A percentile compares a stretch with the other conserved stretches of the same genome.
Evolutionary conservation across 2,888 invertebrate genomes (phyloP).

Genomic region (Geotrupes spiniger): DNA sequence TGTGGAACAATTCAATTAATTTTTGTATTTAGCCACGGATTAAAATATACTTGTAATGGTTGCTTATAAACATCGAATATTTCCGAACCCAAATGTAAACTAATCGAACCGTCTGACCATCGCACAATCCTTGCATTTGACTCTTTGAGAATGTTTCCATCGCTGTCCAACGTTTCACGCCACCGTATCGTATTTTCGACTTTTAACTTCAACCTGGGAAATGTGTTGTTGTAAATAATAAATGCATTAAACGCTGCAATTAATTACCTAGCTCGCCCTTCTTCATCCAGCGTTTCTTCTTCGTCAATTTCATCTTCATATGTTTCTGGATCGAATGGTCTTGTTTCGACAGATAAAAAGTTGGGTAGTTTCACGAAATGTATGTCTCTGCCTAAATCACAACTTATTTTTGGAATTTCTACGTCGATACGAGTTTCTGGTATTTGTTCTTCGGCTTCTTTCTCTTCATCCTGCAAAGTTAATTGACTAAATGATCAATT

Average conservation of each 20-base stretch:
- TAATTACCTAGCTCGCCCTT: conserved; percentile 86
- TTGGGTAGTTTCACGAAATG: conserved; percentile 98
- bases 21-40: conserved; percentile 1
- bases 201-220: conserved; percentile 75
- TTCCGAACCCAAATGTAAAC: conserved; percentile 93
- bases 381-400: conserved; percentile 87
- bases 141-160: conserved; percentile 79
- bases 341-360: conserved; percentile 95
- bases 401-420: conserved; percentile 92
- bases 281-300: conserved; percentile 96
- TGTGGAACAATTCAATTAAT: conserved; percentile 46
- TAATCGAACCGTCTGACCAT: conserved; percentile 99
- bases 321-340: conserved; percentile 91
- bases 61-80: conserved; percentile 97
- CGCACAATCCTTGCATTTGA: conserved; percentile 93
- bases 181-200: conserved; percentile 98
- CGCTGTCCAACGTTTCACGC: conserved; percentile 79
- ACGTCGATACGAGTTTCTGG: conserved; percentile 96
- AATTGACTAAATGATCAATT: too few relatives aligned
- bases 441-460: conserved; percentile 74
- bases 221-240: too few relatives aligned
- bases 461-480: conserved; percentile 57
- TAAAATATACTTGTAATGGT: conserved; percentile 66
- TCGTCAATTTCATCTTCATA: conserved; percentile 99
- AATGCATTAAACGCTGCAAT: too few relatives aligned